Conservation (phyloP, 2,113 vertebrate genomes). For the Scytalopus superciliaris region DNA sequence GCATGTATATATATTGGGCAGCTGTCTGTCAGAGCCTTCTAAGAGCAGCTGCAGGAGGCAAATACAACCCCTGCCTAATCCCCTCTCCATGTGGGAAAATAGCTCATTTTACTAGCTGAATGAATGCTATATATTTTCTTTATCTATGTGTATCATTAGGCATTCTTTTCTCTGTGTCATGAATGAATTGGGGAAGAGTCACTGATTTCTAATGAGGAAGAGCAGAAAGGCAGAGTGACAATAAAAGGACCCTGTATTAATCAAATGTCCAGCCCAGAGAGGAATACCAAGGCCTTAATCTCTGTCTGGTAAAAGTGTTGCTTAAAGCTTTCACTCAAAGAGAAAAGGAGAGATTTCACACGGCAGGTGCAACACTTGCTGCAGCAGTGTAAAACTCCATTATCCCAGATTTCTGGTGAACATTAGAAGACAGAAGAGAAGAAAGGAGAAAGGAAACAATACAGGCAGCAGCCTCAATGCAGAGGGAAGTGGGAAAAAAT, state of each 20-base stretch:
- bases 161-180: neutral
- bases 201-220: constrained; percentile 46
- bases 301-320: neutral
- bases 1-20: accelerated
- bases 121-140: neutral
- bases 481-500: neutral
- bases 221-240: constrained; percentile 18
- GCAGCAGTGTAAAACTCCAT: neutral
- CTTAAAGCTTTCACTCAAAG: constrained; percentile 4
- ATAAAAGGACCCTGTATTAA: constrained; percentile 2
- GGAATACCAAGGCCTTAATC: neutral
- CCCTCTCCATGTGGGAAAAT: neutral
- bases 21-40: neutral
- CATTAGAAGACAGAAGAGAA: neutral
- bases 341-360: neutral
- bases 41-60: neutral
- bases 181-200: constrained; percentile 24
- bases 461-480: neutral
- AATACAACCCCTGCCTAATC: neutral
- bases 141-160: neutral
- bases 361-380: constrained; percentile 22
- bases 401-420: neutral
- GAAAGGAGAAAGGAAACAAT: constrained; percentile 3
- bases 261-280: neutral
- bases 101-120: constrained; percentile 7